phyloP scores from a whole-genome alignment of 2,888 invertebrate species.

The Mystacides longicornis region DNA sequence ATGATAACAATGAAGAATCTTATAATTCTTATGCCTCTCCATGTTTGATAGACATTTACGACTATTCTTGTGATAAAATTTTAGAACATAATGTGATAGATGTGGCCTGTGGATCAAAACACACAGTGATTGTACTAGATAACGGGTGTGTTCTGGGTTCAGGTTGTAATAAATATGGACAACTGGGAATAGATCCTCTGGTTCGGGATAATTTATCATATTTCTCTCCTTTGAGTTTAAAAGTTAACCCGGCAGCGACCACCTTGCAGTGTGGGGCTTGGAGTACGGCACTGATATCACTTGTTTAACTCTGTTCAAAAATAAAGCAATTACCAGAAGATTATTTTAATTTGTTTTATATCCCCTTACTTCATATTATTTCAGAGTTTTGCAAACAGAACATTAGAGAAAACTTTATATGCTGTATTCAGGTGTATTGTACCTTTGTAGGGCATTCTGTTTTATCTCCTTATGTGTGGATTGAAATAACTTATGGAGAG shows the following conservation, averaged over 20 bases:
- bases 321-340: too few species aligned
- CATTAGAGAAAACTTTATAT: too few species aligned
- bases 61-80: conserved; percentile 38
- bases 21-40: conserved; percentile 36
- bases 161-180: conserved; percentile 79
- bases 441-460: too few species aligned
- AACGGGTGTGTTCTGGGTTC: conserved; percentile 63
- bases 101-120: conserved; percentile 69
- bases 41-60: conserved; percentile 37
- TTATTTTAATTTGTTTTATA: too few species aligned
- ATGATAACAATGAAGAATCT: not conserved
- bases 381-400: too few species aligned
- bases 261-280: conserved; percentile 19
- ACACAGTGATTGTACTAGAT: conserved; percentile 63
- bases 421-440: too few species aligned
- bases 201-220: conserved; percentile 29
- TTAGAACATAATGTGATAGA: conserved; percentile 47
- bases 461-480: too few species aligned
- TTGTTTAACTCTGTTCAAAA: not conserved
- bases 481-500: too few species aligned
- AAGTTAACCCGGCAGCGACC: conserved; percentile 1
- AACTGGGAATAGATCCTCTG: conserved; percentile 50
- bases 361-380: too few species aligned
- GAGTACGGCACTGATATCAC: conserved; percentile 10
- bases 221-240: conserved; percentile 11